Base-by-base conservation (phyloP, 1,140 invertebrate genomes). In the Brachionus asplanchnoidis region DNA sequence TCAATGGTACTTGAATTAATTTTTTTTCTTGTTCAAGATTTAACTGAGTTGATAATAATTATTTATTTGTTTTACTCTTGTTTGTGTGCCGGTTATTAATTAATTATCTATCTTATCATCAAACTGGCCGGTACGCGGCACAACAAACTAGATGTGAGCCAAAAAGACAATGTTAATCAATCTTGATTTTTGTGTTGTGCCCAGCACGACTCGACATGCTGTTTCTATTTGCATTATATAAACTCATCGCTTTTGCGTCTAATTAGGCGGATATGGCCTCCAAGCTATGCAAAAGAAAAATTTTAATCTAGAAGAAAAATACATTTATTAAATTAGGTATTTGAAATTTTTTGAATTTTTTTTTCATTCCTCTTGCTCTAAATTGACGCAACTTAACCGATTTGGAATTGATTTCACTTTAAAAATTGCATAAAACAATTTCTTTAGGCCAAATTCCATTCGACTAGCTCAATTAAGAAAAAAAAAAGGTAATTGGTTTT, bases 11-110 rank as follows among this genome's bases (percentile, higher is more conserved):
- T 60, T 60, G 53, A 60, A 23, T 60, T 36, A 6, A 36, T n/a
- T n/a, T n/a, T 9, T 26, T 66, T 66, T 65, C 8, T n/a, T 68
- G 9, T 73, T 73, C 11, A 73, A 73, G 68, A 73, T 73, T 73
- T 73, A 17, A 20, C 9, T 42, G 32, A 73, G 68, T 73, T 73
- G 68, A 73, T 73, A 73, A 73, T 73, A 73, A 73, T 73, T 73
- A 73, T 73, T 73, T 73, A 73, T 73, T 73, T 73, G 68, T 40
- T 73, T 73, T 40, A 11, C 4, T 40, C 17, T 40, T 17, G n/a
- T 40, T 73, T 42, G 23, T 36, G 32, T 73, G 44, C 68, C 68
- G 68, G 68, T 73, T 73, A 73, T 17, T 73, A 73, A 73, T 73
- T 73, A 73, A 73, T 73, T 73, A 73, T 40, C 17, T 73, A 73